These are phyloP conservation scores for Menidia beryllina DNA, from an alignment of 2,113 vertebrate species.

Conservation along the genomic window DNA sequence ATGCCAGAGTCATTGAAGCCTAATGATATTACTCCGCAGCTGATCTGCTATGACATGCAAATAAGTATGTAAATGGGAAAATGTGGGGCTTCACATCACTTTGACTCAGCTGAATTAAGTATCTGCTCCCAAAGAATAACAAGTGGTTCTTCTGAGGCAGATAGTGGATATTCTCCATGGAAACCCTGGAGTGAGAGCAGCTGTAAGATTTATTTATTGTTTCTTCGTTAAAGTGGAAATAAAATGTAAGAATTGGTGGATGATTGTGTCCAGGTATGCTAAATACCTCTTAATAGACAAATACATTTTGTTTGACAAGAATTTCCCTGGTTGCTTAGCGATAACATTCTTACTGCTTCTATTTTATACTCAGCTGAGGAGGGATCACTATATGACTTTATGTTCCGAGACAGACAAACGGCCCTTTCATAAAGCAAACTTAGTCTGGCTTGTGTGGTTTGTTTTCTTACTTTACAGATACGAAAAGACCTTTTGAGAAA, in stretches of 20 bases:
- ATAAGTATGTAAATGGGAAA: slow-evolving; percentile 51
- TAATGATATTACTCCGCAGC: slow-evolving; percentile 47
- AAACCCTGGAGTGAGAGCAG: slow-evolving; percentile 4
- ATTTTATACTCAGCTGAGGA: slow-evolving; percentile 18
- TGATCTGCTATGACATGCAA: slow-evolving; percentile 57
- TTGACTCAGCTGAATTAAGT: slow-evolving; percentile 46
- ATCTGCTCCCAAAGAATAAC: slow-evolving; percentile 34
- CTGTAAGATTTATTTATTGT: background rate
- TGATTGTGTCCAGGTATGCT: no score
- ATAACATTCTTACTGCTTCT: slow-evolving; percentile 19
- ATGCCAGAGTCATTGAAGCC: slow-evolving; percentile 24
- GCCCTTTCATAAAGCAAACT: slow-evolving; percentile 1
- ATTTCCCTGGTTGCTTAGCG: background rate
- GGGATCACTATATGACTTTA: slow-evolving; percentile 1
- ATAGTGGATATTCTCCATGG: slow-evolving; percentile 6
- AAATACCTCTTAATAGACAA: no score
- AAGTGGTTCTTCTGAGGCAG: slow-evolving; percentile 8
- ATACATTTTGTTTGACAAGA: background rate
- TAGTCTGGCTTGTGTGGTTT: slow-evolving; percentile 11
- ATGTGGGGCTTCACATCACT: slow-evolving; percentile 24
- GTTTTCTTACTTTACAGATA: slow-evolving; percentile 17
- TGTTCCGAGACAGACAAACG: slow-evolving; percentile 16
- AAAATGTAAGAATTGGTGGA: background rate
- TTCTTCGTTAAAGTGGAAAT: background rate
- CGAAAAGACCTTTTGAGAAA: slow-evolving; percentile 19